These are phyloP conservation scores for Loriculus beryllinus DNA, from an alignment of 2,797 vertebrate genomes.

Conservation along the genomic window DNA sequence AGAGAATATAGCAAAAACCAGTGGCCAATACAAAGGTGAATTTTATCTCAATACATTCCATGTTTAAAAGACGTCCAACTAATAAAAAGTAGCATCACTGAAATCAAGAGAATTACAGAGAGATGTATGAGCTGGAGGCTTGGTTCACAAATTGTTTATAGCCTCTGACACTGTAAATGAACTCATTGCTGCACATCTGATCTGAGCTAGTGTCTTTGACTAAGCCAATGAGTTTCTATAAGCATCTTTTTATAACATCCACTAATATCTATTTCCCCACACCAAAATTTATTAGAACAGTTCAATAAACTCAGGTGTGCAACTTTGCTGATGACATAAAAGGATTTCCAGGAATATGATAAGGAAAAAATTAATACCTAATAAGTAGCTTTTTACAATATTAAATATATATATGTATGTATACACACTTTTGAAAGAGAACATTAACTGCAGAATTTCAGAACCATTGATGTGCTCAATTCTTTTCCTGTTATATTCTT, in stretches of 20 bases:
- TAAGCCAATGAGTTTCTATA: not conserved
- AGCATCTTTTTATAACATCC: not conserved
- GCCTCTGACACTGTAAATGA: not conserved
- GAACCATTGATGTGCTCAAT: not conserved
- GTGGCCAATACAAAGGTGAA: not conserved
- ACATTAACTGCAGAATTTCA: not conserved
- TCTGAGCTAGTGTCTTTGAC: not conserved
- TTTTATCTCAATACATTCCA: not conserved
- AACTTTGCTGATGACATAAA: not conserved
- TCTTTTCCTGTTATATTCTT: not conserved
- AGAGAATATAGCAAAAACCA: conserved; percentile 63
- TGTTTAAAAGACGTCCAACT: not conserved
- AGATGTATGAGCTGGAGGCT: not conserved
- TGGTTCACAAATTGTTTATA: not conserved
- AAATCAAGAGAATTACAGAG: not conserved
- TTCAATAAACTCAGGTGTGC: not conserved
- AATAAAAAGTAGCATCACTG: not conserved
- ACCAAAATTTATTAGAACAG: not conserved
- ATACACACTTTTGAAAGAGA: not conserved
- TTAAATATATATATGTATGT: not conserved
- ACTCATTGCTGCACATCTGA: not conserved
- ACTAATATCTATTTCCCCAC: not conserved
- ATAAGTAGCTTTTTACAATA: not conserved
- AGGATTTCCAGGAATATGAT: not conserved
- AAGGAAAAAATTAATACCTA: not conserved